A percentile compares a stretch with the other conserved stretches of the same genome.
These are phyloP conservation scores for Cariama cristata DNA, from an alignment of 2,113 vertebrate genomes.

Conservation along the genomic window DNA sequence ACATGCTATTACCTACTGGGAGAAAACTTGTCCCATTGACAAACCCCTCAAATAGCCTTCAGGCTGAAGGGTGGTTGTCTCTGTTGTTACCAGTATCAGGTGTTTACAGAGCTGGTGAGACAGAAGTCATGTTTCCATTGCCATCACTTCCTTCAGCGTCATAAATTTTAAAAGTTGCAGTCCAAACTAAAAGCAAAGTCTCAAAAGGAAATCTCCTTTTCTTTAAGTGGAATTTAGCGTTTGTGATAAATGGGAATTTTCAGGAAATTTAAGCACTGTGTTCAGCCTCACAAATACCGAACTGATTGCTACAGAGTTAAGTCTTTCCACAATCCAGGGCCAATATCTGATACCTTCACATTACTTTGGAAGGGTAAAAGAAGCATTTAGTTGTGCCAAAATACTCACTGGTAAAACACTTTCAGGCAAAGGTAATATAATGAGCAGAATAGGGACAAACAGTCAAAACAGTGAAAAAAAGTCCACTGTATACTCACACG, in stretches of 20 bases:
- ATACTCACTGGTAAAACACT: neutral
- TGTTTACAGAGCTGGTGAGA: neutral
- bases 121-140: neutral
- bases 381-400: neutral
- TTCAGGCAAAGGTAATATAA: neutral
- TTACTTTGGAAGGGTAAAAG: neutral
- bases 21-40: neutral
- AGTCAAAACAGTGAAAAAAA: neutral
- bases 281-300: constrained; percentile 5
- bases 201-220: neutral
- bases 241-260: neutral
- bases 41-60: neutral
- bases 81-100: neutral
- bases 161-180: neutral
- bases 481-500: neutral
- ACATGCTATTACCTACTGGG: neutral
- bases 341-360: neutral
- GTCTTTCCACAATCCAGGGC: neutral
- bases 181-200: neutral
- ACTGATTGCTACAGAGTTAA: neutral
- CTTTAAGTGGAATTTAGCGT: neutral
- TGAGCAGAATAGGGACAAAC: neutral
- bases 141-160: neutral
- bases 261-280: neutral
- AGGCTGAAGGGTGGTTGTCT: neutral